Evolutionary conservation across 2,113 vertebrate species (phyloP).

Genomic region (Nicator chloris): DNA sequence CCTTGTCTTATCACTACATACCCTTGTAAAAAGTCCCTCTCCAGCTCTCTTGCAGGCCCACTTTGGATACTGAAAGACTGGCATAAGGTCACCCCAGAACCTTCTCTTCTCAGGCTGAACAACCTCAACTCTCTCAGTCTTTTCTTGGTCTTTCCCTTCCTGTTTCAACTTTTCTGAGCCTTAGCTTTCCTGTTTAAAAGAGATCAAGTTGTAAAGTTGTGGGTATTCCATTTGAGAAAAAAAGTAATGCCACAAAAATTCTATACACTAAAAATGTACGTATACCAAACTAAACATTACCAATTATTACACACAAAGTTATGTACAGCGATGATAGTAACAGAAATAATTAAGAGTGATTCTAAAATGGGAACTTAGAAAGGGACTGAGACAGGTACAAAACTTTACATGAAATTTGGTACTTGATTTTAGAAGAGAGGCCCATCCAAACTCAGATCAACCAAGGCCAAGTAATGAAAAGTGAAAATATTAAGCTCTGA

Average conservation of each 20-base stretch:
- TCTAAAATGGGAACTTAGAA: neutral
- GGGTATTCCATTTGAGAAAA: neutral
- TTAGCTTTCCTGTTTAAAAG: neutral
- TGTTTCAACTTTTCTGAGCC: neutral
- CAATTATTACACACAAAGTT: neutral
- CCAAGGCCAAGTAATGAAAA: neutral
- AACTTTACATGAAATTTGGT: neutral
- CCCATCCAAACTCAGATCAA: neutral
- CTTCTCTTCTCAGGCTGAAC: neutral
- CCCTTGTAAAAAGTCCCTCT: neutral
- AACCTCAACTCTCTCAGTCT: neutral
- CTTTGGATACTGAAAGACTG: neutral
- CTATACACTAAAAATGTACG: neutral
- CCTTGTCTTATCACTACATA: neutral
- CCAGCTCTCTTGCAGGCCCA: neutral
- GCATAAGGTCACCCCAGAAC: neutral
- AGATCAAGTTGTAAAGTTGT: neutral
- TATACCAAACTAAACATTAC: neutral
- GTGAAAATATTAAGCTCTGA: neutral
- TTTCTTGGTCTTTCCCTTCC: neutral
- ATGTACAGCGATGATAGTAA: neutral
- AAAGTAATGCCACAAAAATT: neutral
- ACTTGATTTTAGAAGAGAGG: neutral
- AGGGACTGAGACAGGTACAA: neutral
- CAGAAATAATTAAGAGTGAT: neutral